These are phyloP conservation scores for Andrena hattorfiana DNA, from an alignment of 2,888 invertebrate genomes.

Conservation along the genomic window DNA sequence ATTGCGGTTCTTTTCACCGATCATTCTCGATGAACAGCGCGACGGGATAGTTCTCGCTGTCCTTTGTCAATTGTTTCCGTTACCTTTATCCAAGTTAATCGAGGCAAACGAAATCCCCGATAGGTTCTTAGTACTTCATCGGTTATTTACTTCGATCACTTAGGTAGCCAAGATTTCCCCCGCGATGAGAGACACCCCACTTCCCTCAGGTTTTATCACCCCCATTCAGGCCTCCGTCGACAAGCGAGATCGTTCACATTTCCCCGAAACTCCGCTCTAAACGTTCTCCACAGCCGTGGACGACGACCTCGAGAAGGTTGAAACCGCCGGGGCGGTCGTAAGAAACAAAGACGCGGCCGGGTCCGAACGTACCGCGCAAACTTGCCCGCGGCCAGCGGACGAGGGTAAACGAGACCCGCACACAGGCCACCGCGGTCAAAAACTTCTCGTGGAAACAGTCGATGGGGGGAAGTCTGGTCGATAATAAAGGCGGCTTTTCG, in stretches of 20 bases:
- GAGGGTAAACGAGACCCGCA: slow-evolving; percentile 11
- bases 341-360: slow-evolving; percentile 36
- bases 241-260: slow-evolving; percentile 1
- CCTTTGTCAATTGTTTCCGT: neutral
- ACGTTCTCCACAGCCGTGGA: neutral
- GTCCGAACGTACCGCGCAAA: neutral
- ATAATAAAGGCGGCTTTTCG: slow-evolving; percentile 68
- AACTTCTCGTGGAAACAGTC: slow-evolving; percentile 58
- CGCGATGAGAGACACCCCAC: neutral
- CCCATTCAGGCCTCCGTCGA: neutral
- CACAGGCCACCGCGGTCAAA: slow-evolving; percentile 22
- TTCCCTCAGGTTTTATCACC: neutral
- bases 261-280: slow-evolving; percentile 7
- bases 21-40: neutral
- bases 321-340: slow-evolving; percentile 19
- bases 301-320: slow-evolving; percentile 16
- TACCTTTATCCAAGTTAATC: neutral
- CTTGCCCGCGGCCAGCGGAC: neutral
- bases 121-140: neutral
- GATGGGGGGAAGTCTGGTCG: slow-evolving; percentile 35
- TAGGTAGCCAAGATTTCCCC: neutral
- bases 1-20: neutral
- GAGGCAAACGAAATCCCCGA: neutral
- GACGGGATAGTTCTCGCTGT: neutral
- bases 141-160: neutral